A percentile compares a stretch with the other conserved stretches of the same genome.
These are phyloP conservation scores for Paguma larvata DNA, from an alignment of 2,797 vertebrate genomes.

Conservation along the genomic window DNA sequence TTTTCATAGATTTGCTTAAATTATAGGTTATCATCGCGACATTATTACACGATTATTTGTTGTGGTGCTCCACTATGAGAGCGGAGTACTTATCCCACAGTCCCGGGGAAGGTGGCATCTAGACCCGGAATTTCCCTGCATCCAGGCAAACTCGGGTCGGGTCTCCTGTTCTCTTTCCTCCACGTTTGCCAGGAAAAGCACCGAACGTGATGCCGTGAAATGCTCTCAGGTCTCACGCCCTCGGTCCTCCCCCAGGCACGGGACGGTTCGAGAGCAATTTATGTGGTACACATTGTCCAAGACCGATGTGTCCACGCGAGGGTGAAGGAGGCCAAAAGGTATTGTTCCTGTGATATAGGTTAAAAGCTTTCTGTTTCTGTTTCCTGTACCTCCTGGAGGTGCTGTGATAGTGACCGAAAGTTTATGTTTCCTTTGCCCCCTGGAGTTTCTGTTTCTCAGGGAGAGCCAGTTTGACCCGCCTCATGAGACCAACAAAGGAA, in stretches of 20 bases:
- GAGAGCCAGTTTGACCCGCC: no score
- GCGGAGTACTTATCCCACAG: neutral
- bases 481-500: no score
- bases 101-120: neutral
- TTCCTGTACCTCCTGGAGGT: no score
- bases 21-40: slow-evolving; percentile 35
- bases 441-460: no score
- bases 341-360: no score
- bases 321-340: no score
- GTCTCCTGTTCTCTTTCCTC: neutral
- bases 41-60: slow-evolving; percentile 47
- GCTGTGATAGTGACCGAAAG: no score
- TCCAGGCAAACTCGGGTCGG: neutral
- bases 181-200: neutral
- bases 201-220: neutral
- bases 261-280: slow-evolving; percentile 53
- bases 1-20: slow-evolving; percentile 62
- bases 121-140: neutral
- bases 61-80: neutral
- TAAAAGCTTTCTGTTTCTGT: no score
- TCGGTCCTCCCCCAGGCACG: slow-evolving; percentile 36
- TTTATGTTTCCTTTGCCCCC: no score
- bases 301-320: slow-evolving; percentile 38
- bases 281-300: slow-evolving; percentile 61
- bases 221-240: neutral